Conservation (phyloP, 2,797 vertebrate genomes). For the Sebastes aleutianus region DNA sequence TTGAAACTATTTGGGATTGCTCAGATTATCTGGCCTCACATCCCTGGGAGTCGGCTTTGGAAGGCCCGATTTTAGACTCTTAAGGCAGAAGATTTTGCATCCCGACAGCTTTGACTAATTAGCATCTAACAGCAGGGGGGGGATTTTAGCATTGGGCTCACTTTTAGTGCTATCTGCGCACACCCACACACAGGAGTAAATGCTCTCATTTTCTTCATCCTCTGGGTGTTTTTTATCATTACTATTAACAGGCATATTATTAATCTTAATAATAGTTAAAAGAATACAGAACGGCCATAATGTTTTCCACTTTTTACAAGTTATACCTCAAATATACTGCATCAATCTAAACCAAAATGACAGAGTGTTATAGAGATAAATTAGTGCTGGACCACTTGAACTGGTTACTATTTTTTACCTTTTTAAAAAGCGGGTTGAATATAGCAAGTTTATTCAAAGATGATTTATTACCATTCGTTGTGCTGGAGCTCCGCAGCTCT, state of each 20-base stretch:
- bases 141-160: conserved; percentile 67
- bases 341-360: not conserved
- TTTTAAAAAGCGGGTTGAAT: not conserved
- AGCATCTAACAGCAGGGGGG: conserved; percentile 68
- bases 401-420: not conserved
- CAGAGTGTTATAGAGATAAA: not conserved
- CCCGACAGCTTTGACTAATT: conserved; percentile 79
- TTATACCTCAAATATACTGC: not conserved
- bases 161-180: conserved; percentile 61
- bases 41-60: conserved; percentile 74
- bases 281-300: not conserved
- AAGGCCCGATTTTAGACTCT: conserved; percentile 75
- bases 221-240: not conserved
- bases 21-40: conserved; percentile 83
- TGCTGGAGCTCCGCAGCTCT: not conserved
- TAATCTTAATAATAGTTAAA: not conserved
- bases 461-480: not conserved
- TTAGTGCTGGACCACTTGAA: not conserved
- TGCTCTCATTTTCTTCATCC: not conserved
- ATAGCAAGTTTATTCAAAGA: not conserved
- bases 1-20: conserved; percentile 84
- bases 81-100: conserved; percentile 77
- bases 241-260: not conserved
- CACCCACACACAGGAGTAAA: not conserved
- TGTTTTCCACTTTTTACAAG: not conserved